phyloP scores from a whole-genome alignment of 2,797 vertebrate genomes.

The Calcarius lapponicus region DNA sequence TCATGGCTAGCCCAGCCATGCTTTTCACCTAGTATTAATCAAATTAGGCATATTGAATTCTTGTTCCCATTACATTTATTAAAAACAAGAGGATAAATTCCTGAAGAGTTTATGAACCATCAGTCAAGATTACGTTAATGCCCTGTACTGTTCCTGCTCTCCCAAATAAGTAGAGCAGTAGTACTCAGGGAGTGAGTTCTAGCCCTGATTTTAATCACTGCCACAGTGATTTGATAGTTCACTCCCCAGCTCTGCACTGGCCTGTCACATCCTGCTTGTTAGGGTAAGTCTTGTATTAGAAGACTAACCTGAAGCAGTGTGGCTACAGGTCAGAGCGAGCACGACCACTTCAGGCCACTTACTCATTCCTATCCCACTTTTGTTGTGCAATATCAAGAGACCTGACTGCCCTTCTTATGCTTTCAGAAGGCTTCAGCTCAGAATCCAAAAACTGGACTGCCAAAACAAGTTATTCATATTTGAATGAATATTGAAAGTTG shows the following conservation, averaged over 20 bases:
- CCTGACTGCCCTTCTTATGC: neutral
- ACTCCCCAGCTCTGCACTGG: neutral
- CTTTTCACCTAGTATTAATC: conserved; percentile 9
- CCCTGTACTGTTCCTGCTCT: neutral
- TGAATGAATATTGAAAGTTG: neutral
- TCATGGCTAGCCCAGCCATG: neutral
- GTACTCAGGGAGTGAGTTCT: neutral
- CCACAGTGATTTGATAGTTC: neutral
- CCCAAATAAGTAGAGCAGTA: neutral
- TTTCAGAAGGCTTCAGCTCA: neutral
- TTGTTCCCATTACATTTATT: neutral
- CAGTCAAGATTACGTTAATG: neutral
- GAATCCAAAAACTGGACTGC: neutral
- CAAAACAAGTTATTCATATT: neutral
- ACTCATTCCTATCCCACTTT: neutral
- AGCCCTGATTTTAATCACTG: neutral
- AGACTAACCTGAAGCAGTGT: neutral
- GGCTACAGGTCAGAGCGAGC: neutral
- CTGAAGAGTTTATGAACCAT: neutral
- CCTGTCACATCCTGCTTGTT: conserved; percentile 11
- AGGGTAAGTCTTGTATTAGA: neutral
- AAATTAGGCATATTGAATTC: neutral
- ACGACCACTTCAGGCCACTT: neutral
- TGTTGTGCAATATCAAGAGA: neutral
- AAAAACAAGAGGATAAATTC: neutral